Evolutionary conservation across 2,797 vertebrate species (phyloP).

Genomic region (Corythornis leucogaster): DNA sequence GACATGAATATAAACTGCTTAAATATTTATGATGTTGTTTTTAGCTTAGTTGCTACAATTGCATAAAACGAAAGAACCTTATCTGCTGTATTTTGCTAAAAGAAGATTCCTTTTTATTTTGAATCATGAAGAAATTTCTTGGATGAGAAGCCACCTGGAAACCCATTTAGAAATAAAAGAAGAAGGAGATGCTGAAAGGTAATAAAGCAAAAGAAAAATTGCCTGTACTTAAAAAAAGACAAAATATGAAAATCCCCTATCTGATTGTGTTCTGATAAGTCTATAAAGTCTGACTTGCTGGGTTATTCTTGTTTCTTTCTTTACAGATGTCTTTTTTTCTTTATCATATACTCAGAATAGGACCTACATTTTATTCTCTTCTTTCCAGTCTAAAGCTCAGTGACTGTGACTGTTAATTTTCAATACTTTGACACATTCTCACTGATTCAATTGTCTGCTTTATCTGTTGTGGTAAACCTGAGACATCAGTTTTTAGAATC

Average conservation of each 20-base stretch:
- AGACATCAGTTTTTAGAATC: not conserved
- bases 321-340: not conserved
- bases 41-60: not conserved
- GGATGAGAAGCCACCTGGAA: not conserved
- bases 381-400: not conserved
- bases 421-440: not conserved
- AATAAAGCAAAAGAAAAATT: slow-evolving; percentile 1
- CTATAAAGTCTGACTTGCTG: not conserved
- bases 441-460: not conserved
- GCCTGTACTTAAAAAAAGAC: not conserved
- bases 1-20: not conserved
- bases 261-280: not conserved
- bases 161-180: not conserved
- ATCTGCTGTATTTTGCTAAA: not conserved
- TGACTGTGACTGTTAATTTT: not conserved
- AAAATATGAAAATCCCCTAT: not conserved
- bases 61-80: not conserved
- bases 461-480: not conserved
- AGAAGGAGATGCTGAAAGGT: not conserved
- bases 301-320: not conserved
- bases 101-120: not conserved
- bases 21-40: not conserved
- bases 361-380: not conserved
- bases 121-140: not conserved
- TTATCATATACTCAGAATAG: not conserved